Percentiles rank a stretch among this genome's conserved stretches.
Evolutionary conservation across 2,888 invertebrate species (phyloP).

Genomic region (Heterodera filipjevi): DNA sequence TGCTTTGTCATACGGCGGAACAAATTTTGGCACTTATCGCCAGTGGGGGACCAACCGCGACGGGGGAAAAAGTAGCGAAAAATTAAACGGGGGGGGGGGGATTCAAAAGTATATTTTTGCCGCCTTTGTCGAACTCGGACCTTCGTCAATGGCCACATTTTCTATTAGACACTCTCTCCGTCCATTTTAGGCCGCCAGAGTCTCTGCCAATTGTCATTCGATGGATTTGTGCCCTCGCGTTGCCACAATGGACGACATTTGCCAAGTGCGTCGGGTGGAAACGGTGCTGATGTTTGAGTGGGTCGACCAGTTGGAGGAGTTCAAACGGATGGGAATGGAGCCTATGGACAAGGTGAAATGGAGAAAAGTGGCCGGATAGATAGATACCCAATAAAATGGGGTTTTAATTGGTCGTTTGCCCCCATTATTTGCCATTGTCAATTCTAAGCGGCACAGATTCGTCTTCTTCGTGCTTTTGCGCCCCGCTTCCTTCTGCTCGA

Average conservation of each 20-base stretch:
- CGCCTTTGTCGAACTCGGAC: no score
- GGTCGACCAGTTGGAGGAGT: conserved; percentile 59
- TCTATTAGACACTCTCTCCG: no score
- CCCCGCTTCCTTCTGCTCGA: conserved; percentile 59
- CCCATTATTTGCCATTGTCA: not conserved
- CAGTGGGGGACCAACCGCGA: not conserved
- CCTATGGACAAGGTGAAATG: conserved; percentile 61
- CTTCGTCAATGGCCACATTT: no score
- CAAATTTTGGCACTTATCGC: conserved; percentile 16
- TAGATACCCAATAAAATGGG: no score
- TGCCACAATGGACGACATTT: conserved; percentile 51
- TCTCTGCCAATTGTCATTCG: not conserved
- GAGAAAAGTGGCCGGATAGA: not conserved
- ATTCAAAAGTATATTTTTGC: no score
- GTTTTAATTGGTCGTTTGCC: not conserved
- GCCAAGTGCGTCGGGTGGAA: conserved; percentile 48
- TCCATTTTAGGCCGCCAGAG: not conserved
- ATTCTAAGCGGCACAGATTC: conserved; percentile 47
- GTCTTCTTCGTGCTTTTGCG: conserved; percentile 53
- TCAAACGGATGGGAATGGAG: conserved; percentile 48
- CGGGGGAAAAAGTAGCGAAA: not conserved
- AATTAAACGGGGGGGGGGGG: no score
- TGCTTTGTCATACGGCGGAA: conserved; percentile 59
- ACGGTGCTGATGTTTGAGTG: conserved; percentile 61
- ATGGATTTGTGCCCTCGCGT: conserved; percentile 23